These are phyloP conservation scores for Lepus americanus DNA, from an alignment of 2,113 vertebrate genomes.

Conservation along the genomic window DNA sequence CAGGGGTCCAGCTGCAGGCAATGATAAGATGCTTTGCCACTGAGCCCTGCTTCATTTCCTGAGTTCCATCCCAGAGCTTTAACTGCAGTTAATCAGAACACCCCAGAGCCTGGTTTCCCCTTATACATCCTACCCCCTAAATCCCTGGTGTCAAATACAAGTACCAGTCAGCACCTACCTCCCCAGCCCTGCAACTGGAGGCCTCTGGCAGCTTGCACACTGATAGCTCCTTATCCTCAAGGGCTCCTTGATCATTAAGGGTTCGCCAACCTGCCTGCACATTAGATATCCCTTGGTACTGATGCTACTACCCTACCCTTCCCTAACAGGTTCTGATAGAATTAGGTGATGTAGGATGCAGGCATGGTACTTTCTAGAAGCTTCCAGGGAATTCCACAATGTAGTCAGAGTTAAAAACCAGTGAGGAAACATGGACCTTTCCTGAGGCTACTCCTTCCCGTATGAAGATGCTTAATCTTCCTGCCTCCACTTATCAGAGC, in stretches of 20 bases:
- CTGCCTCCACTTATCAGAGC: background rate
- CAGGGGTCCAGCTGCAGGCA: background rate
- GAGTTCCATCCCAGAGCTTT: background rate
- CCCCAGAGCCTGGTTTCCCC: background rate
- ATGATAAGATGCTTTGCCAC: background rate
- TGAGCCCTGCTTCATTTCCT: background rate
- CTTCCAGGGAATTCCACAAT: background rate
- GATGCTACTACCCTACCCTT: background rate
- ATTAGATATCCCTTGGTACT: background rate
- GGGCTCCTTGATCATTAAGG: background rate
- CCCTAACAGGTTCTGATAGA: background rate
- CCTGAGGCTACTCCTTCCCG: background rate
- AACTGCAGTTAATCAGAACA: background rate
- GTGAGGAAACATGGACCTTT: background rate
- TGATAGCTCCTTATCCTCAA: background rate
- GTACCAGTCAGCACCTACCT: background rate
- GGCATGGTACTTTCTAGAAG: background rate
- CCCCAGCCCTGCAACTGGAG: background rate
- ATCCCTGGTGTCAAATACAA: background rate
- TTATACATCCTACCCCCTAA: background rate
- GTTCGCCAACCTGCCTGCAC: background rate
- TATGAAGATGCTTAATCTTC: background rate
- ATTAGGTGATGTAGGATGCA: background rate
- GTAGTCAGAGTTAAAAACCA: background rate
- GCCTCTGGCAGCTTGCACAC: background rate